A percentile compares a stretch with the other conserved stretches of the same genome.
Conservation (phyloP, 2,888 invertebrate genomes). For the Syrphus vitripennis region DNA sequence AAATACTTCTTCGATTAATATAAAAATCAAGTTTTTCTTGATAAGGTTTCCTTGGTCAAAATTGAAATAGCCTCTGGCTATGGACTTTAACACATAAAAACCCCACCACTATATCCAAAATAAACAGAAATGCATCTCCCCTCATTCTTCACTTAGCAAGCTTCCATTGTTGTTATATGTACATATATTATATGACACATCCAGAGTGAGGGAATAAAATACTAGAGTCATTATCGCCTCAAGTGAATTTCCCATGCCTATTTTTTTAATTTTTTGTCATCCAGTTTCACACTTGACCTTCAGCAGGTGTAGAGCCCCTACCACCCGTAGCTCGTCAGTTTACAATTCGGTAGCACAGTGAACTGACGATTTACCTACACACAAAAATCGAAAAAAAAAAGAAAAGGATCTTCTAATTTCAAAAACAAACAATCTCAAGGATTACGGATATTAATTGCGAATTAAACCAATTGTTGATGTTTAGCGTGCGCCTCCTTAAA, state of each 20-base stretch:
- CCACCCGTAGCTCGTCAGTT: slow-evolving; percentile 32
- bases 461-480: slow-evolving; percentile 39
- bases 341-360: slow-evolving; percentile 23
- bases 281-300: slow-evolving; percentile 13
- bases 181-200: background rate
- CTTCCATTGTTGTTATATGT: background rate
- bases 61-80: slow-evolving; percentile 2
- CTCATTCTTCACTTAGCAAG: background rate
- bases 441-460: slow-evolving; percentile 49
- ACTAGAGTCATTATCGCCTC: slow-evolving; percentile 7
- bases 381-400: background rate
- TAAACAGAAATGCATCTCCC: background rate
- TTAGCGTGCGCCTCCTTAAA: slow-evolving; percentile 41
- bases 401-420: slow-evolving; percentile 15
- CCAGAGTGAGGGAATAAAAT: background rate
- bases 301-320: slow-evolving; percentile 7
- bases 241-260: background rate
- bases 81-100: background rate
- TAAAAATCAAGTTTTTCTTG: slow-evolving; percentile 11
- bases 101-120: background rate
- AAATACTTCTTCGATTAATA: background rate
- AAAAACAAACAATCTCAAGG: slow-evolving; percentile 45
- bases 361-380: slow-evolving; percentile 12
- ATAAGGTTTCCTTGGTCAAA: slow-evolving; percentile 17
- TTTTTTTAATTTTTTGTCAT: background rate